Percentiles rank a stretch among this genome's conserved stretches.
phyloP scores from a whole-genome alignment of 2,888 invertebrate species.

The Polydrusus cervinus region DNA sequence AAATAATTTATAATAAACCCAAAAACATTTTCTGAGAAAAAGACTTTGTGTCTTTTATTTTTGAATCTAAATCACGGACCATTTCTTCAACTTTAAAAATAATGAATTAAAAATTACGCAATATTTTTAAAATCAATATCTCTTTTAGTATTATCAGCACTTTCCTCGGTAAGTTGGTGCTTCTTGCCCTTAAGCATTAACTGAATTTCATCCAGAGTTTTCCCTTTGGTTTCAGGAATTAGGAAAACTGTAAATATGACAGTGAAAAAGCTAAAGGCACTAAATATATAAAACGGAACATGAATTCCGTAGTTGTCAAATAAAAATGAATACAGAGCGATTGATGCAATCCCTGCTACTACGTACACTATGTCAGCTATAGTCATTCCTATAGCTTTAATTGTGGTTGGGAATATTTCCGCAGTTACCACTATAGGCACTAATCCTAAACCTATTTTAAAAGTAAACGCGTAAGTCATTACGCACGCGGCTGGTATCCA shows the following conservation, averaged over 20 bases:
- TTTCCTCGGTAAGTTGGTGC: background rate
- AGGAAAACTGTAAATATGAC: conserved; percentile 55
- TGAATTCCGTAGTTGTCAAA: conserved; percentile 63
- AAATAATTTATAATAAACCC: too few relatives aligned
- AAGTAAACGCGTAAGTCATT: conserved; percentile 66
- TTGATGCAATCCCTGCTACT: conserved; percentile 63
- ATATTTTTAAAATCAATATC: background rate
- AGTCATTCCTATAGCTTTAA: conserved; percentile 69
- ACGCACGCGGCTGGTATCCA: conserved; percentile 67
- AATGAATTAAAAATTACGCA: too few relatives aligned
- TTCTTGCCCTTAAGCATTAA: conserved; percentile 60
- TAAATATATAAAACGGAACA: conserved; percentile 67
- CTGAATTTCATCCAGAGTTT: conserved; percentile 64
- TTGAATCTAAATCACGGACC: too few relatives aligned
- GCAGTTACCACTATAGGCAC: conserved; percentile 69
- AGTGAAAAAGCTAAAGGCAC: conserved; percentile 35
- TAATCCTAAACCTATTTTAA: conserved; percentile 67
- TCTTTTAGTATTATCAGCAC: conserved; percentile 25
- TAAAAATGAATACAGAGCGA: conserved; percentile 64
- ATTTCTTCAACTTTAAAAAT: too few relatives aligned
- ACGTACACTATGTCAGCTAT: conserved; percentile 67
- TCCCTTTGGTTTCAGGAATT: conserved; percentile 64
- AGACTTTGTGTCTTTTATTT: too few relatives aligned
- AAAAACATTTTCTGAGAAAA: too few relatives aligned
- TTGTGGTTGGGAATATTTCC: conserved; percentile 68